Conservation (phyloP, 2,797 vertebrate genomes). For the Helostoma temminkii region DNA sequence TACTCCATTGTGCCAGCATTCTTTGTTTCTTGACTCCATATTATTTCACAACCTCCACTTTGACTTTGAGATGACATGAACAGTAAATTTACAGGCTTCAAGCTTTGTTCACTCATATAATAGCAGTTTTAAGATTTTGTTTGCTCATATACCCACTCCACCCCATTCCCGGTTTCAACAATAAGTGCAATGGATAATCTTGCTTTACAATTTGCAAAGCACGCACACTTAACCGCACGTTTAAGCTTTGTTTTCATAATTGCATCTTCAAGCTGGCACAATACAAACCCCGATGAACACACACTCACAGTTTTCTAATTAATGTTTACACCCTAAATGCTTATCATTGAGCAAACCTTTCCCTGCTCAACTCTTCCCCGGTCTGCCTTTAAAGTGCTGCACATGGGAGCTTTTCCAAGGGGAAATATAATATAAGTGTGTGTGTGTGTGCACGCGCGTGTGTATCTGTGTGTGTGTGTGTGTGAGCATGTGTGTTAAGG, state of each 20-base stretch:
- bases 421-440: constrained; percentile 31
- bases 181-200: constrained; percentile 62
- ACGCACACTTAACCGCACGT: constrained; percentile 51
- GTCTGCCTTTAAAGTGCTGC: constrained; percentile 60
- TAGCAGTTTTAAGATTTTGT: constrained; percentile 64
- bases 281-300: constrained; percentile 41
- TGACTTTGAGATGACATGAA: constrained; percentile 77
- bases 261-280: constrained; percentile 68
- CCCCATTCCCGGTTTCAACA: constrained; percentile 50
- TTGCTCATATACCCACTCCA: constrained; percentile 58
- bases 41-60: constrained; percentile 71
- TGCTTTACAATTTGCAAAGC: constrained; percentile 60
- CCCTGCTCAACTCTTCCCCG: constrained; percentile 45
- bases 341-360: constrained; percentile 65
- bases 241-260: constrained; percentile 78
- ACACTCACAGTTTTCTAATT: constrained; percentile 71
- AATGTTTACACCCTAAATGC: constrained; percentile 71
- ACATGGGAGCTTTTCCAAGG: constrained; percentile 56
- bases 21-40: constrained; percentile 70
- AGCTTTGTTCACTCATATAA: constrained; percentile 62
- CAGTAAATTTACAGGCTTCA: constrained; percentile 51
- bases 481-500: constrained; percentile 13
- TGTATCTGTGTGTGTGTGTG: constrained; percentile 26
- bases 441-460: not conserved
- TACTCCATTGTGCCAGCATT: constrained; percentile 54